Percentiles rank a stretch among this genome's conserved stretches.
These are phyloP conservation scores for Pseudeuparius sepicola DNA, from an alignment of 2,888 invertebrate genomes.

Conservation along the genomic window DNA sequence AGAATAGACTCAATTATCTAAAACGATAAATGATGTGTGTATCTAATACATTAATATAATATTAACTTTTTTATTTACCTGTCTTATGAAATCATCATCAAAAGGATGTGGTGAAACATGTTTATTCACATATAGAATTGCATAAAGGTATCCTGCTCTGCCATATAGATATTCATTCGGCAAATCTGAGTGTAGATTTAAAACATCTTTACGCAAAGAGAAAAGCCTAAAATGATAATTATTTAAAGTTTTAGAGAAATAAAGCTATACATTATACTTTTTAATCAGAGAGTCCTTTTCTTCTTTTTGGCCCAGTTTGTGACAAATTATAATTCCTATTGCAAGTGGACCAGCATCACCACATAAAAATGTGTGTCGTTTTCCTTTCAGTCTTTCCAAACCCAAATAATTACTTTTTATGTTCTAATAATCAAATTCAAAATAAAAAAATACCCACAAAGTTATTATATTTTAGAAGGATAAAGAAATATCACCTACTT, in stretches of 20 bases:
- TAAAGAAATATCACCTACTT: conserved; percentile 24
- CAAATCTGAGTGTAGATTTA: conserved; percentile 42
- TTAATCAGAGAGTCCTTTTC: conserved; percentile 43
- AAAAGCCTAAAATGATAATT: conserved; percentile 32
- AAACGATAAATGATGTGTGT: conserved; percentile 22
- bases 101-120: conserved; percentile 51
- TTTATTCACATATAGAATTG: conserved; percentile 64
- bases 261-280: conserved; percentile 38
- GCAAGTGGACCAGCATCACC: conserved; percentile 60
- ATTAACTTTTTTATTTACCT: conserved; percentile 39
- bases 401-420: conserved; percentile 36
- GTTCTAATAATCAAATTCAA: too few species aligned
- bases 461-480: not conserved
- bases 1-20: conserved; percentile 55
- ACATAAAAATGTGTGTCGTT: conserved; percentile 54
- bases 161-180: conserved; percentile 84
- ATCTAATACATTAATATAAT: not conserved
- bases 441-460: not conserved
- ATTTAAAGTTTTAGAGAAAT: conserved; percentile 23
- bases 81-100: conserved; percentile 47
- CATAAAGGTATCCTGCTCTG: conserved; percentile 69
- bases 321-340: conserved; percentile 48
- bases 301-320: conserved; percentile 45
- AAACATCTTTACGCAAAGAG: conserved; percentile 44
- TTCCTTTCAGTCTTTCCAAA: conserved; percentile 39